Conservation (phyloP, 2,113 vertebrate genomes). For the Genyomyrus donnyi region DNA sequence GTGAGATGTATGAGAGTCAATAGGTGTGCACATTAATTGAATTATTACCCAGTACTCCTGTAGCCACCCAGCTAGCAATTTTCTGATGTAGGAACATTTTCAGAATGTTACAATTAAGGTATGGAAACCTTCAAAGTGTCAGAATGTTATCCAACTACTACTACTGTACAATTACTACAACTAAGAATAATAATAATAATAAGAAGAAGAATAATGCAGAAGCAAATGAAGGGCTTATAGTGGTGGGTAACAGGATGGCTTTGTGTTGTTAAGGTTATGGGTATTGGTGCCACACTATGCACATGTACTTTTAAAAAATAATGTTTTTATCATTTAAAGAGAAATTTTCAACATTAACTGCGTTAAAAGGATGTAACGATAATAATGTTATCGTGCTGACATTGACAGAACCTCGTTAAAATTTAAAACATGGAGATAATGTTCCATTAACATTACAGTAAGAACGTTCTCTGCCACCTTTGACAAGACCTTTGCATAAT, state of each 20-base stretch:
- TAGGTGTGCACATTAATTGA: background rate
- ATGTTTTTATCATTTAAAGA: background rate
- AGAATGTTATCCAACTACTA: background rate
- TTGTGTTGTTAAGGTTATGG: background rate
- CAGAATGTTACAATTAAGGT: background rate
- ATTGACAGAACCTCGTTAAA: background rate
- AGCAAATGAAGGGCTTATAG: background rate
- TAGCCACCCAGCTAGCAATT: background rate
- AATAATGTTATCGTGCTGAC: background rate
- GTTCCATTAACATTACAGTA: background rate
- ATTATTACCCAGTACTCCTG: background rate
- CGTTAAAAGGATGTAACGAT: background rate
- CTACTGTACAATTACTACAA: background rate
- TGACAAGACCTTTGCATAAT: background rate
- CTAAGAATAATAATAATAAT: background rate
- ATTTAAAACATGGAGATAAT: background rate
- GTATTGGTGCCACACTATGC: background rate
- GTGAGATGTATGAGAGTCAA: background rate
- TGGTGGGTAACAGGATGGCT: background rate
- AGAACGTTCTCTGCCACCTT: background rate
- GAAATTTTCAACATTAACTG: background rate
- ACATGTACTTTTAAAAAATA: background rate
- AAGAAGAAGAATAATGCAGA: background rate
- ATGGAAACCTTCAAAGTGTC: background rate
- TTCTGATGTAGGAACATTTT: background rate